Conservation (phyloP, 1,140 invertebrate species). For the Bemisia tabaci region DNA sequence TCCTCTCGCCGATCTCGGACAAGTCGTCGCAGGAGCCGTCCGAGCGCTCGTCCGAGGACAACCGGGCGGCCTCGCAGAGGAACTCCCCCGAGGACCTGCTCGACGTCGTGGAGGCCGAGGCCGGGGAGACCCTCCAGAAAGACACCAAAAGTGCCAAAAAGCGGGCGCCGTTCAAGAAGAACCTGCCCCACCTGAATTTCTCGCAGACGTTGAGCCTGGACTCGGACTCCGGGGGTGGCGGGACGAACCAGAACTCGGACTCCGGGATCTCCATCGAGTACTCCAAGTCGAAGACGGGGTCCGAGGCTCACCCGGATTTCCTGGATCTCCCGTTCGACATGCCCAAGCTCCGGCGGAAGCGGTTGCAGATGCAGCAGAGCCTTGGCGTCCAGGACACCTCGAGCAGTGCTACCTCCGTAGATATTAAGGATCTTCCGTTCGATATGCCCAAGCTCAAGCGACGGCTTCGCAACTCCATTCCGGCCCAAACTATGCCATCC, state of each 20-base stretch:
- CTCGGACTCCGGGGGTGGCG: too few species aligned
- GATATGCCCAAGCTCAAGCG: conserved; percentile 77
- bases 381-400: conserved; percentile 36
- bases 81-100: conserved; percentile 16
- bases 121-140: conserved; percentile 29
- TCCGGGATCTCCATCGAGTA: conserved; percentile 67
- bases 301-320: conserved; percentile 33
- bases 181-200: conserved; percentile 37
- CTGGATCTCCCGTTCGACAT: conserved; percentile 73
- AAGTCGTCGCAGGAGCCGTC: conserved; percentile 66
- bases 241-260: conserved; percentile 62
- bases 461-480: conserved; percentile 38
- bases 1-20: conserved; percentile 76
- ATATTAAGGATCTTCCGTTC: conserved; percentile 65
- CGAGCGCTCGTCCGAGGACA: conserved; percentile 12
- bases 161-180: conserved; percentile 55
- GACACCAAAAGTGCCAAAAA: too few species aligned
- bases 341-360: conserved; percentile 66
- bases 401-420: conserved; percentile 54
- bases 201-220: too few species aligned
- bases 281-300: conserved; percentile 6
- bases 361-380: conserved; percentile 24
- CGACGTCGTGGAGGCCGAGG: conserved; percentile 24
- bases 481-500: conserved; percentile 37
- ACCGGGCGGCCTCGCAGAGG: conserved; percentile 1